These are phyloP conservation scores for Tenthredo notha DNA, from an alignment of 2,888 invertebrate genomes.

Conservation along the genomic window DNA sequence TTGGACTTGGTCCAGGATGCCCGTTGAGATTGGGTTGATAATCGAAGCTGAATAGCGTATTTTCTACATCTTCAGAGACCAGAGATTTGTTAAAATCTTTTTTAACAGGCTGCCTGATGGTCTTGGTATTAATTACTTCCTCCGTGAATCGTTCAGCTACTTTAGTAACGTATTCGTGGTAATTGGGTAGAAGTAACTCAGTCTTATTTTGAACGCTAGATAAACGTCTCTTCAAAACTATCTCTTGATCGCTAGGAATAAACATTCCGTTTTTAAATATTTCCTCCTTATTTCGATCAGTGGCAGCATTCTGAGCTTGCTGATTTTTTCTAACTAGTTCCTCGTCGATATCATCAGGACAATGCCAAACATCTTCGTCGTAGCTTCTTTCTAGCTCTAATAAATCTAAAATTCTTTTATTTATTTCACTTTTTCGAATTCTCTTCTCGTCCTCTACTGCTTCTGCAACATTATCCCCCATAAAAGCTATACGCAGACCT, in stretches of 20 bases:
- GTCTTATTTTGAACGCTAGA: slow-evolving; percentile 74
- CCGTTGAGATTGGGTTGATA: slow-evolving; percentile 89
- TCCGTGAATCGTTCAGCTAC: slow-evolving; percentile 70
- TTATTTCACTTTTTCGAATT: slow-evolving; percentile 71
- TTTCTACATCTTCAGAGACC: slow-evolving; percentile 60
- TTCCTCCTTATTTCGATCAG: slow-evolving; percentile 79
- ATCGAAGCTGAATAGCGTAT: slow-evolving; percentile 88
- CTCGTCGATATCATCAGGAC: slow-evolving; percentile 59
- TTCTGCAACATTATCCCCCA: slow-evolving; percentile 91
- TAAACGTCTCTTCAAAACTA: slow-evolving; percentile 71
- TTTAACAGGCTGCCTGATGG: slow-evolving; percentile 42
- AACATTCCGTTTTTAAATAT: slow-evolving; percentile 72
- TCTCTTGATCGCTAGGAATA: slow-evolving; percentile 67
- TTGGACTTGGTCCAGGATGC: slow-evolving; percentile 96
- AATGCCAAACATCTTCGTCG: slow-evolving; percentile 67
- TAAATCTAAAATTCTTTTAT: slow-evolving; percentile 71
- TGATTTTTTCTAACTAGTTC: slow-evolving; percentile 73
- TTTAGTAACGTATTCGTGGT: slow-evolving; percentile 67
- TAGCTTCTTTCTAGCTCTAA: slow-evolving; percentile 70
- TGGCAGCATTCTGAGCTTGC: slow-evolving; percentile 73
- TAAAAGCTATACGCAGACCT: slow-evolving; percentile 89
- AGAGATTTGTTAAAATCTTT: slow-evolving; percentile 59
- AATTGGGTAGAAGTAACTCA: slow-evolving; percentile 57
- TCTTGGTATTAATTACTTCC: slow-evolving; percentile 65
- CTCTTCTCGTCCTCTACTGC: slow-evolving; percentile 84